These are phyloP conservation scores for Antennarius striatus DNA, from an alignment of 2,113 vertebrate genomes.

Conservation along the genomic window DNA sequence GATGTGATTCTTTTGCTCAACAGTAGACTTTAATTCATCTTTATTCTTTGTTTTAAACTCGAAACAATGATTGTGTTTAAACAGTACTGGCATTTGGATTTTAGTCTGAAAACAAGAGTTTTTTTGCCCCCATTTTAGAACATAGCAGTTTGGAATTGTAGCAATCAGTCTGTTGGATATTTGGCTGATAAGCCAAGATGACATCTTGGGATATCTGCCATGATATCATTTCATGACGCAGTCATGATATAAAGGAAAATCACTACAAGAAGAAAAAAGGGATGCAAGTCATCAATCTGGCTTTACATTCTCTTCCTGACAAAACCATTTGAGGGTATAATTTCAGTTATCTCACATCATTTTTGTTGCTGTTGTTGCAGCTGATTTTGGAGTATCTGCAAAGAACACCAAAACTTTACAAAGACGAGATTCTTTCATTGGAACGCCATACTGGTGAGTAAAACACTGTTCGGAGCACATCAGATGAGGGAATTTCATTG, in stretches of 20 bases:
- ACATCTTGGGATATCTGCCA: too few species aligned
- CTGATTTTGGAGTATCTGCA: conserved; percentile 97
- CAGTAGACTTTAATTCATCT: too few species aligned
- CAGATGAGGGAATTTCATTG: too few species aligned
- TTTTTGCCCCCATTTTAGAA: conserved; percentile 38
- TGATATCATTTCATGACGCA: too few species aligned
- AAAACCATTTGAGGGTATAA: not conserved
- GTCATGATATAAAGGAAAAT: not conserved
- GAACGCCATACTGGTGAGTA: conserved; percentile 96
- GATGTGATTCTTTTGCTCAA: too few species aligned
- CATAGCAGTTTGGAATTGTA: conserved; percentile 43
- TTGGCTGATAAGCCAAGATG: conserved; percentile 1
- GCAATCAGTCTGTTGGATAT: conserved; percentile 10
- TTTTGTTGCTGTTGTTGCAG: conserved; percentile 69
- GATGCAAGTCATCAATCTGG: not conserved
- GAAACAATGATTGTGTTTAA: too few species aligned
- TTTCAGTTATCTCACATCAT: not conserved
- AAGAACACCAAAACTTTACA: conserved; percentile 95
- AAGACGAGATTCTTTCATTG: conserved; percentile 94
- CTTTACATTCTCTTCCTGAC: not conserved
- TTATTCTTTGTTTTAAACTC: too few species aligned
- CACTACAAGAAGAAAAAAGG: not conserved
- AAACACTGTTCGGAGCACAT: not conserved
- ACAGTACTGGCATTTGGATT: conserved; percentile 23
- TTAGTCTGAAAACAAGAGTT: conserved; percentile 35